Conservation (phyloP, 2,113 vertebrate species). For the Gymnorhina tibicen region DNA sequence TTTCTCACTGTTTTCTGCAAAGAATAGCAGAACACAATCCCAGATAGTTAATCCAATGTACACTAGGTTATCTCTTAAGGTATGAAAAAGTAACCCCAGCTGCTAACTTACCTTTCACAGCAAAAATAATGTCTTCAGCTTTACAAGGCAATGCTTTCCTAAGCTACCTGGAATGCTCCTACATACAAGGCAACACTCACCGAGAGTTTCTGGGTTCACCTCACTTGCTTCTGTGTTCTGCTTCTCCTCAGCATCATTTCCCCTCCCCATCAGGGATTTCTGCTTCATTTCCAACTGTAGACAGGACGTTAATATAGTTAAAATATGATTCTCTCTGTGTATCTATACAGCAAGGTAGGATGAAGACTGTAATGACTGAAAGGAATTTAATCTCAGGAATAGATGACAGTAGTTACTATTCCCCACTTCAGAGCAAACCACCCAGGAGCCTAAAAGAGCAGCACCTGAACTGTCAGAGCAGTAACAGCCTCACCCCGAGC, state of each 20-base stretch:
- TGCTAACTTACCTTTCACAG: background rate
- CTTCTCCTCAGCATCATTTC: conserved; percentile 74
- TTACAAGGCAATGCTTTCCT: background rate
- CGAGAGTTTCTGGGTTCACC: conserved; percentile 84
- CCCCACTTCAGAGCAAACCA: background rate
- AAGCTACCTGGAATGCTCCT: background rate
- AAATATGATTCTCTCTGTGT: background rate
- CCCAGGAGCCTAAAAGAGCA: background rate
- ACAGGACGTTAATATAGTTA: conserved; percentile 46
- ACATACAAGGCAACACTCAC: conserved; percentile 69
- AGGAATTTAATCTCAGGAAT: background rate
- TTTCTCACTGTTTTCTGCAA: background rate
- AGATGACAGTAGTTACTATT: background rate
- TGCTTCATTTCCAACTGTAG: conserved; percentile 96
- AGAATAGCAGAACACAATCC: background rate
- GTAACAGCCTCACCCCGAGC: background rate
- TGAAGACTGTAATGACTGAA: background rate
- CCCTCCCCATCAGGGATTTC: conserved; percentile 79
- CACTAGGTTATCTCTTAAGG: background rate
- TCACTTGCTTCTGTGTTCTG: conserved; percentile 65
- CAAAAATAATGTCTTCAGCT: background rate
- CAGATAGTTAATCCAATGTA: background rate
- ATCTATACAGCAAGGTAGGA: background rate
- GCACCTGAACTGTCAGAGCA: background rate
- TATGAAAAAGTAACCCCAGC: background rate